phyloP scores from a whole-genome alignment of 2,797 vertebrate genomes.

The Etheostoma nigrum region DNA sequence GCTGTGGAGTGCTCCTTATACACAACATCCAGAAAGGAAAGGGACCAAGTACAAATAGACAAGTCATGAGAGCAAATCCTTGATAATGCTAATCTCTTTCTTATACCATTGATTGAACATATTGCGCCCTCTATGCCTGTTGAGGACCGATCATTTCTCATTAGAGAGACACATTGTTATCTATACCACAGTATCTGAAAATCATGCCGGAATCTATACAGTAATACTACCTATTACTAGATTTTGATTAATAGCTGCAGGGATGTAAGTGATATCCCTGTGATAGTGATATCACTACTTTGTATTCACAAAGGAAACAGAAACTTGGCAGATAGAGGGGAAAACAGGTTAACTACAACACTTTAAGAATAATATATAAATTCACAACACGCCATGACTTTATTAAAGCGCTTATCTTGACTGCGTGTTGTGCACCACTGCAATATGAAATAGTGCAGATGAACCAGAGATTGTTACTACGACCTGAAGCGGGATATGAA shows the following conservation, averaged over 20 bases:
- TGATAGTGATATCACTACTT: background rate
- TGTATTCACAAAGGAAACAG: constrained; percentile 10
- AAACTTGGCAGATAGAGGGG: constrained; percentile 5
- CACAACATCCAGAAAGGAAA: too few species aligned
- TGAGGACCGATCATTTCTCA: background rate
- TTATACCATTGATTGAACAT: background rate
- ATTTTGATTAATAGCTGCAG: constrained; percentile 5
- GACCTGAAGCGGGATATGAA: constrained; percentile 21
- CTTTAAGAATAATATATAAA: constrained; percentile 14
- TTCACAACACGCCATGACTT: constrained; percentile 39
- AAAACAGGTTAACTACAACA: constrained; percentile 16
- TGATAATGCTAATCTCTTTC: background rate
- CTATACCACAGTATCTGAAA: background rate
- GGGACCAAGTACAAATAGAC: too few species aligned
- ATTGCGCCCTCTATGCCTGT: background rate
- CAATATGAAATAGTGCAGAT: constrained; percentile 23
- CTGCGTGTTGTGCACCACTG: constrained; percentile 15
- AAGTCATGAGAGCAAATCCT: background rate
- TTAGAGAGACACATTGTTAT: background rate
- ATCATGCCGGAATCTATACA: background rate
- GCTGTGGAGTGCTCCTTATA: too few species aligned
- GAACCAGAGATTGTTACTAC: constrained; percentile 27
- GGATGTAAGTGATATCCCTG: background rate
- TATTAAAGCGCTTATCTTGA: constrained; percentile 40
- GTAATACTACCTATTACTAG: background rate